Percentiles rank a stretch among this genome's conserved stretches.
Conservation (phyloP, 1,140 invertebrate species). For the Drosophila bipectinata region DNA sequence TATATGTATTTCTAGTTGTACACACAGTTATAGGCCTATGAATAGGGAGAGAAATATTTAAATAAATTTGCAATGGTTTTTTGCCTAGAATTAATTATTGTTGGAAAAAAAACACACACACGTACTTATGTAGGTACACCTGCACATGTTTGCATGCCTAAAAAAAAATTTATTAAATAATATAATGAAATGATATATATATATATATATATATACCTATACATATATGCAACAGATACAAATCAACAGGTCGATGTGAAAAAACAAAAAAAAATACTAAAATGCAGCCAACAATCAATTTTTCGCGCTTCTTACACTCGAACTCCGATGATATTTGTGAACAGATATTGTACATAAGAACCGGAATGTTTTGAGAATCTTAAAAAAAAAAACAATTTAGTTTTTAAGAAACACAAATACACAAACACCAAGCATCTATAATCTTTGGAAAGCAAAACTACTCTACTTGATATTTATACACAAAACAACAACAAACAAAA, state of each 20-base stretch:
- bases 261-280: constrained; percentile 21
- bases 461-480: neutral
- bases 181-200: constrained; percentile 38
- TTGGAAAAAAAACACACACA: constrained; percentile 8
- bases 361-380: constrained; percentile 10
- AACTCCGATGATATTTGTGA: constrained; percentile 27
- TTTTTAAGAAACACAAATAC: constrained; percentile 15
- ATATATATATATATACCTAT: constrained; percentile 3
- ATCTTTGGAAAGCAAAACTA: constrained; percentile 3
- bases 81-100: constrained; percentile 43
- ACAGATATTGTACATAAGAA: constrained; percentile 50
- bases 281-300: constrained; percentile 77
- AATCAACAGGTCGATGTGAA: constrained; percentile 31
- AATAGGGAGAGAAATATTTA: constrained; percentile 1
- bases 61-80: constrained; percentile 46
- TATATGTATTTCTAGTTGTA: constrained; percentile 23
- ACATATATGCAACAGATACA: constrained; percentile 31
- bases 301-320: constrained; percentile 66
- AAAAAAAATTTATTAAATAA: neutral
- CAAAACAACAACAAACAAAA: neutral
- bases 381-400: constrained; percentile 11
- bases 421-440: constrained; percentile 1
- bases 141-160: constrained; percentile 60
- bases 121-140: neutral
- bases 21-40: constrained; percentile 5